Percentiles rank a stretch among this genome's conserved stretches.
Evolutionary conservation across 2,888 invertebrate species (phyloP).

Genomic region (Phania funesta): DNA sequence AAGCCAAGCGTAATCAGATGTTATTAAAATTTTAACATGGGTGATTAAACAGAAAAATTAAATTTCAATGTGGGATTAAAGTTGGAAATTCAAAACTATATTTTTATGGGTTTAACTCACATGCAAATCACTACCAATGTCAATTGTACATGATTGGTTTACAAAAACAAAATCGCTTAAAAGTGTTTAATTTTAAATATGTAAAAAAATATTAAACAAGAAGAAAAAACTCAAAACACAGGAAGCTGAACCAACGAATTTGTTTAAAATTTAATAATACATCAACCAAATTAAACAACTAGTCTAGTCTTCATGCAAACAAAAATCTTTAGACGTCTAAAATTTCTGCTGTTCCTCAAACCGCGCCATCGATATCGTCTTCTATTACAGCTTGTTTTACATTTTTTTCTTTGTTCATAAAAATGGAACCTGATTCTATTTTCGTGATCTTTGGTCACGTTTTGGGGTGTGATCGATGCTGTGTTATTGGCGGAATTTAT

Average conservation of each 20-base stretch:
- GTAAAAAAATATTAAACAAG: background rate
- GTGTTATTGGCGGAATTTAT: slow-evolving; percentile 78
- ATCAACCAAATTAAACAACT: slow-evolving; percentile 16
- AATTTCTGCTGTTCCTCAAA: slow-evolving; percentile 2
- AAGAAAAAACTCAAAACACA: slow-evolving; percentile 15
- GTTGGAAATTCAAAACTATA: slow-evolving; percentile 30
- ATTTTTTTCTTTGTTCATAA: slow-evolving; percentile 15
- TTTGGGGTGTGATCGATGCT: slow-evolving; percentile 78
- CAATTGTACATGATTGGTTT: slow-evolving; percentile 34
- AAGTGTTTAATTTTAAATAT: background rate
- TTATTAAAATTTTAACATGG: slow-evolving; percentile 61
- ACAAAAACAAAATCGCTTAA: background rate
- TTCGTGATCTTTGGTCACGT: slow-evolving; percentile 77
- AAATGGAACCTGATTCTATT: slow-evolving; percentile 69
- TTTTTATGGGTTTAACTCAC: slow-evolving; percentile 4
- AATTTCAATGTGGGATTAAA: slow-evolving; percentile 54
- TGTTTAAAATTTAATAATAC: slow-evolving; percentile 56
- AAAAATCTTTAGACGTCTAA: slow-evolving; percentile 14
- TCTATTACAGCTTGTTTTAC: slow-evolving; percentile 32
- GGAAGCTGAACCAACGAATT: slow-evolving; percentile 58
- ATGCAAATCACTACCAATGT: slow-evolving; percentile 57
- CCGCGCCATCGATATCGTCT: slow-evolving; percentile 29
- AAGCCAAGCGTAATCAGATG: slow-evolving; percentile 42
- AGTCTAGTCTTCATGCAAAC: background rate
- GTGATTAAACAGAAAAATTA: slow-evolving; percentile 57